A percentile compares a stretch with the other conserved stretches of the same genome.
phyloP scores from a whole-genome alignment of 2,888 invertebrate species.

The Iphiclides podalirius region DNA sequence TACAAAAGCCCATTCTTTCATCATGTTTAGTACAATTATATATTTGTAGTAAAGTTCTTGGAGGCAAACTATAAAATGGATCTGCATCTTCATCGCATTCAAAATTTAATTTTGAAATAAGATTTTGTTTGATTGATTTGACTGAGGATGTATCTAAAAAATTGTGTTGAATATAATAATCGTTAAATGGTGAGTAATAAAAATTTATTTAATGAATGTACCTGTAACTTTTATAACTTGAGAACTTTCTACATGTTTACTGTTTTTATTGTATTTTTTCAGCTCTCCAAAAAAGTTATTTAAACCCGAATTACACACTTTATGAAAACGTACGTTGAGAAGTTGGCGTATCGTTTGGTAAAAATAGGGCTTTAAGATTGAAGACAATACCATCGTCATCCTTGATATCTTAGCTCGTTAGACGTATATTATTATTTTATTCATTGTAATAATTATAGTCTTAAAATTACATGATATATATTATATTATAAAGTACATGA shows the following conservation, averaged over 20 bases:
- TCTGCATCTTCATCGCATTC: slow-evolving; percentile 69
- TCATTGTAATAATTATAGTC: no score
- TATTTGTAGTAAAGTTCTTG: slow-evolving; percentile 51
- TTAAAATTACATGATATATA: no score
- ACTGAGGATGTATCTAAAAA: slow-evolving; percentile 33
- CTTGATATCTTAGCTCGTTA: no score
- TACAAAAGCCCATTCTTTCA: slow-evolving; percentile 51
- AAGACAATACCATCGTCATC: slow-evolving; percentile 3
- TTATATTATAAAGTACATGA: no score
- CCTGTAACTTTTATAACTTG: background rate
- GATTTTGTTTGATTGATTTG: slow-evolving; percentile 48
- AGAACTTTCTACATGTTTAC: background rate
- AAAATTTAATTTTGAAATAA: slow-evolving; percentile 64
- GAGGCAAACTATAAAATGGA: slow-evolving; percentile 71
- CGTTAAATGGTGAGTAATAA: background rate
- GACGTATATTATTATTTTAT: no score
- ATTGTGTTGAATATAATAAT: background rate
- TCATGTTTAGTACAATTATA: slow-evolving; percentile 61
- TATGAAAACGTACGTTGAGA: background rate
- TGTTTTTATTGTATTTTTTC: no score
- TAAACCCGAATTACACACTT: background rate
- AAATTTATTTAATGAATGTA: background rate
- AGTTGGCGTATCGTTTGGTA: background rate
- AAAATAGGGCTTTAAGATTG: slow-evolving; percentile 10
- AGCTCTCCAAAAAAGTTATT: background rate